Evolutionary conservation across 2,888 invertebrate species (phyloP).

Genomic region (Aradus depressus): DNA sequence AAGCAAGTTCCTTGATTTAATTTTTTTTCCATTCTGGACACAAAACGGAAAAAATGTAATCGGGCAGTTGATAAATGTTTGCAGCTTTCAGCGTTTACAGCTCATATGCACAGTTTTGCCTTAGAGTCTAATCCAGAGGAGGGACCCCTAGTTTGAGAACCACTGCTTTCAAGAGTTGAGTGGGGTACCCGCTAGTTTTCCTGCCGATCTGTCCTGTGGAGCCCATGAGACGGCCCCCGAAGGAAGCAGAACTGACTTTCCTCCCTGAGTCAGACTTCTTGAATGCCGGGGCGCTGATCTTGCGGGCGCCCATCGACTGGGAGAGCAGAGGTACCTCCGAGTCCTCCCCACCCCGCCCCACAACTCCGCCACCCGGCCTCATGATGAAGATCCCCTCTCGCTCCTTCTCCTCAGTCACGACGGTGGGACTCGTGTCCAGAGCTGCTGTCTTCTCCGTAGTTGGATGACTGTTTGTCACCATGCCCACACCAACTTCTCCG

Average conservation of each 20-base stretch:
- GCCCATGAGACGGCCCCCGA: conserved; percentile 22
- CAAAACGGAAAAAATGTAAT: too few relatives aligned
- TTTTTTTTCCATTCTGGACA: too few relatives aligned
- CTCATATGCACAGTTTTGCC: too few relatives aligned
- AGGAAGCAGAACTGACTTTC: conserved; percentile 24
- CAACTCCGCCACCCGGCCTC: neutral
- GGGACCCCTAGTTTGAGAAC: too few relatives aligned
- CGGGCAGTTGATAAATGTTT: too few relatives aligned
- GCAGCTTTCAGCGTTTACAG: too few relatives aligned
- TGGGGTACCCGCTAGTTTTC: conserved; percentile 24
- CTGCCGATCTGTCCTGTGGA: conserved; percentile 27
- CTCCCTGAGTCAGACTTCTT: conserved; percentile 14
- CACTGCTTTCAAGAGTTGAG: too few relatives aligned
- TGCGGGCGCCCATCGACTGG: conserved; percentile 5
- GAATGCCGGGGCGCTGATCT: conserved; percentile 6
- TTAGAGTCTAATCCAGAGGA: too few relatives aligned
- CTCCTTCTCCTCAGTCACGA: conserved; percentile 17
- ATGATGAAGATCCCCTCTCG: conserved; percentile 7
- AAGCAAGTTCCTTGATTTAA: too few relatives aligned
- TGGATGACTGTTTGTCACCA: too few relatives aligned
- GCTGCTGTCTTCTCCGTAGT: too few relatives aligned
- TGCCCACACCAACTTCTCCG: neutral
- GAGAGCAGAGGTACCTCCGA: conserved; percentile 11
- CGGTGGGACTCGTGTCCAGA: conserved; percentile 10
- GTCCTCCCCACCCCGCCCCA: conserved; percentile 8